Evolutionary conservation across 2,113 vertebrate species (phyloP), one percentile per base, ranked within the genome.

Genomic region (Prochilodus magdalenae): DNA sequence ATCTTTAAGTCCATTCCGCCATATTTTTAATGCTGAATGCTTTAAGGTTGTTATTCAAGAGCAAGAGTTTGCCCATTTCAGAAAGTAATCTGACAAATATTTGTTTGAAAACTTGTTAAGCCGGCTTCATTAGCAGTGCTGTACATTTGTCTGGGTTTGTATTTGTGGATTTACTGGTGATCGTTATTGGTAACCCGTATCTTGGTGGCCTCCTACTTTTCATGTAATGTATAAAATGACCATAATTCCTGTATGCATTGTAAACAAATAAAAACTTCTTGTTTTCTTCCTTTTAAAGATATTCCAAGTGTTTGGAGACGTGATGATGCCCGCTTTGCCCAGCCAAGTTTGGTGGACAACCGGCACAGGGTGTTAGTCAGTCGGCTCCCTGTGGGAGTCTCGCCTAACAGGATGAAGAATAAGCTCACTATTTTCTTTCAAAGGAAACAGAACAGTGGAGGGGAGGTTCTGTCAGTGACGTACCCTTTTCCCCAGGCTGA

Each of bases 371-470:
- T 91, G n/a, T 75, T 86, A 62, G 88, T 90, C 40, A 87, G 47
- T 29, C 59, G 62, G 49, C 86, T 90, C 30, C 90, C 90, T 36
- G 51, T 12, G 49, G 87, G 79, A 0, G 29, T 85, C n/a, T 74
- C 84, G 30, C 81, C 75, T 7, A 33, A 47, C 49, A 86, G 33
- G 66, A 87, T 91, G 84, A 91, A 81, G 83, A 89, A 91, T 77
- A 91, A 91, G 57, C 87, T 91, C 57, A 89, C 85, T 63, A 85
- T 90, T 63, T 86, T 87, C 79, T 91, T 91, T 59, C 90, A 91
- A 75, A 75, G 84, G 47, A 82, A 75, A 62, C 77, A 82, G 40
- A 90, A 86, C 33, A 80, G 85, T 24, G 90, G 89, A 2, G 88
- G 89, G 11, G 90, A 91, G 55, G 87, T 91, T 16, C 44, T 86